Conservation (phyloP, 2,888 invertebrate genomes). For the Gordius sp. region DNA sequence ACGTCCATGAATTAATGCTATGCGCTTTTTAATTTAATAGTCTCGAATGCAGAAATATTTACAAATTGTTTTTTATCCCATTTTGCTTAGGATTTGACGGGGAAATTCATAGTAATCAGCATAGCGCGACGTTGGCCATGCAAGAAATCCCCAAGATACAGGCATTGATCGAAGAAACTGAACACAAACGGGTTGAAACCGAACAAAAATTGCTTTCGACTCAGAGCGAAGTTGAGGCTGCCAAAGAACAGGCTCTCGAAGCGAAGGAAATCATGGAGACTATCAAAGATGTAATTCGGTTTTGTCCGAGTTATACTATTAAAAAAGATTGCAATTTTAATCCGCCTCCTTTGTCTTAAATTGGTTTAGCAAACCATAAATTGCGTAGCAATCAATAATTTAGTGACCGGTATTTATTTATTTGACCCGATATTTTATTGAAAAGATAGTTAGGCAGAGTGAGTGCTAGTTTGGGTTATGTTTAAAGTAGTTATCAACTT, state of each 20-base stretch:
- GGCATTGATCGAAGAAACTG: slow-evolving; percentile 42
- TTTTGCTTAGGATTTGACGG: slow-evolving; percentile 43
- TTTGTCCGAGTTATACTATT: background rate
- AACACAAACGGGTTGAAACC: slow-evolving; percentile 43
- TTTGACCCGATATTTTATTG: too few relatives aligned
- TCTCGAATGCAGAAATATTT: slow-evolving; percentile 18
- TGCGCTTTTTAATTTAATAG: slow-evolving; percentile 10
- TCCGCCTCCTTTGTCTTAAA: background rate
- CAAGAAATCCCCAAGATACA: slow-evolving; percentile 47
- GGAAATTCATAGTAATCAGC: slow-evolving; percentile 53
- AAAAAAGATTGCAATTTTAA: background rate
- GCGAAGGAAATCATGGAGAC: slow-evolving; percentile 32
- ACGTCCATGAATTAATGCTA: too few relatives aligned
- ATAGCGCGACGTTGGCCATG: slow-evolving; percentile 48
- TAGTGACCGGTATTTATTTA: too few relatives aligned
- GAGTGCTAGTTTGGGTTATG: too few relatives aligned
- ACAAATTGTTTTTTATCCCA: background rate
- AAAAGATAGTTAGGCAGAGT: too few relatives aligned
- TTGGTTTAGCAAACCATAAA: too few relatives aligned
- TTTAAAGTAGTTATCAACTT: too few relatives aligned
- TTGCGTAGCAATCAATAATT: too few relatives aligned
- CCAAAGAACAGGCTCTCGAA: slow-evolving; percentile 23
- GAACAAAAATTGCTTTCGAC: slow-evolving; percentile 25
- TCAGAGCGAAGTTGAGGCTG: slow-evolving; percentile 41
- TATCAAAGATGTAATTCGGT: slow-evolving; percentile 32